These are phyloP conservation scores for Sterna hirundo DNA, from an alignment of 2,113 vertebrate genomes.

Conservation along the genomic window DNA sequence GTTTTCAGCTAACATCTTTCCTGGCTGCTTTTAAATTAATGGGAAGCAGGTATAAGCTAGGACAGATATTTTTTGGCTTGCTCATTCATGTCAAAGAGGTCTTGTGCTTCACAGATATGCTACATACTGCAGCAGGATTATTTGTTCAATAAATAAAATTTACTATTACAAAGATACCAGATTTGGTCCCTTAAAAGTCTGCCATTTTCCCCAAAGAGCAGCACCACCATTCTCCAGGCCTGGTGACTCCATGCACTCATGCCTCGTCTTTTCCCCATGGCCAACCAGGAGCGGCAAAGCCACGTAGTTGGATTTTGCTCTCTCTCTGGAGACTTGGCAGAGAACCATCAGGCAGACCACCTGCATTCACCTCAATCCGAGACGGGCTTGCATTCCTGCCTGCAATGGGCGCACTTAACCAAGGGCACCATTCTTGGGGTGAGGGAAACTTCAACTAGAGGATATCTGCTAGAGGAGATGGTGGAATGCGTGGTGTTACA, in stretches of 20 bases:
- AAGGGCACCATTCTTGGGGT: background rate
- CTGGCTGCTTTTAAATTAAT: background rate
- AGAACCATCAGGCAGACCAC: background rate
- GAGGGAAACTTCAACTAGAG: background rate
- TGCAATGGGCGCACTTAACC: background rate
- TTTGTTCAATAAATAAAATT: background rate
- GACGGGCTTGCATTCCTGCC: background rate
- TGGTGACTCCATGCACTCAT: background rate
- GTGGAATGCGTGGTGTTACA: slow-evolving; percentile 50
- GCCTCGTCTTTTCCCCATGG: background rate
- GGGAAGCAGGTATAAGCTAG: background rate
- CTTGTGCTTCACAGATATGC: background rate
- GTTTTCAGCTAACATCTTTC: background rate
- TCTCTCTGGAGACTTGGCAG: background rate
- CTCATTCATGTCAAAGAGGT: background rate
- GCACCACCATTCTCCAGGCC: background rate
- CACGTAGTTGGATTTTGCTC: background rate
- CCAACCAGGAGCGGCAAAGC: background rate
- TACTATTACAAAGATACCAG: background rate
- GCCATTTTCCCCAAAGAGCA: background rate
- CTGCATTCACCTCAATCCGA: background rate
- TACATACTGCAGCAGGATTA: background rate
- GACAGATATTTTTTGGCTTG: background rate
- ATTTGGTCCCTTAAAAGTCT: background rate
- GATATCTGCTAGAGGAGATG: background rate